These are phyloP conservation scores for Physeter macrocephalus DNA, from an alignment of 2,113 vertebrate species.

Conservation along the genomic window DNA sequence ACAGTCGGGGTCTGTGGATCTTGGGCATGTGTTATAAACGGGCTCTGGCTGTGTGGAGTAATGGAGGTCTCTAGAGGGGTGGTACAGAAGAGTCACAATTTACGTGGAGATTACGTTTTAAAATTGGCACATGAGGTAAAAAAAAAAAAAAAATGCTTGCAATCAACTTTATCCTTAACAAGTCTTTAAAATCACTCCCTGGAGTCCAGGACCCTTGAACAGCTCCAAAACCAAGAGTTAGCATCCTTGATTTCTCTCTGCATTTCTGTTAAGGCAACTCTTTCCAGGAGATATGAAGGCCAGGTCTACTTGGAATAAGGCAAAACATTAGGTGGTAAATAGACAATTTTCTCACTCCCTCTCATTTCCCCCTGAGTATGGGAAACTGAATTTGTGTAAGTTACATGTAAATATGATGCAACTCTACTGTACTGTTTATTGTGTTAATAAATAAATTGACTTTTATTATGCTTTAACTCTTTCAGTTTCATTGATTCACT, in stretches of 20 bases:
- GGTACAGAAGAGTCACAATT: not conserved
- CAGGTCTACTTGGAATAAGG: not conserved
- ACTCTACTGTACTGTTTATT: not conserved
- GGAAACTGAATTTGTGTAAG: not conserved
- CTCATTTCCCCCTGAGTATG: not conserved
- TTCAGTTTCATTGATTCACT: not conserved
- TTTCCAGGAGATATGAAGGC: not conserved
- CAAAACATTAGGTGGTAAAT: not conserved
- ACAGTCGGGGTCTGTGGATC: not conserved
- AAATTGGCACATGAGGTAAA: not conserved
- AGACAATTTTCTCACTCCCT: not conserved
- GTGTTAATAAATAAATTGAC: not conserved
- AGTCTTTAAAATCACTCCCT: not conserved
- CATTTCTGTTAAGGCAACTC: not conserved
- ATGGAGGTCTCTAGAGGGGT: not conserved
- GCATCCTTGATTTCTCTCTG: not conserved
- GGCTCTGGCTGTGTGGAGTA: not conserved
- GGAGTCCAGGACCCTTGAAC: not conserved
- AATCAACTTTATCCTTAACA: not conserved
- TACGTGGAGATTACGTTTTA: not conserved
- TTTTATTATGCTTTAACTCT: not conserved
- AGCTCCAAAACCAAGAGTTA: not conserved
- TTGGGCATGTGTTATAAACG: not conserved
- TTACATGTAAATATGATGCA: not conserved
- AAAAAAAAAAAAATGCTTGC: not conserved